Percentiles rank a stretch among this genome's conserved stretches.
phyloP scores from a whole-genome alignment of 2,797 vertebrate genomes.

The Acomys russatus region DNA sequence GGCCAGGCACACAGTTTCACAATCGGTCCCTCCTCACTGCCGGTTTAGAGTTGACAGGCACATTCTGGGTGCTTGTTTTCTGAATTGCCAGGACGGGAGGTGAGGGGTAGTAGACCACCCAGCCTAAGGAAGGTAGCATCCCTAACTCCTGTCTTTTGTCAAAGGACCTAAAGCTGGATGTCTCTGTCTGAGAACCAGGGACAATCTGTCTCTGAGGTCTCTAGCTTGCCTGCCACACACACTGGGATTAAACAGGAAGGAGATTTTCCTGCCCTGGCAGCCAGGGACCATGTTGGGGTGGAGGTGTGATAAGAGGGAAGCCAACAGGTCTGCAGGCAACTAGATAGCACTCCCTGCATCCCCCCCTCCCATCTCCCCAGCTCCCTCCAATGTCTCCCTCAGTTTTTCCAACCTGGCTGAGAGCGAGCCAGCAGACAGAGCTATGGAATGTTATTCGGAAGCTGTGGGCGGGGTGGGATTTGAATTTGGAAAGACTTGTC shows the following conservation, averaged over 20 bases:
- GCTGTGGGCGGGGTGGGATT: slow-evolving; percentile 46
- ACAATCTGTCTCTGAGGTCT: background rate
- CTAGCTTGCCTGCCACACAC: background rate
- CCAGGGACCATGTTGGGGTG: background rate
- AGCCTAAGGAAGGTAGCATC: background rate
- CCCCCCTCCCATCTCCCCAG: background rate
- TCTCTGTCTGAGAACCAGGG: background rate
- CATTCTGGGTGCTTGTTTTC: background rate
- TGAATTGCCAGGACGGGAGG: background rate
- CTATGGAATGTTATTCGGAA: slow-evolving; percentile 65
- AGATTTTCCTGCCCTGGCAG: background rate
- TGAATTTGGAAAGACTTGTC: slow-evolving; percentile 81
- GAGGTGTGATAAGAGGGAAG: background rate
- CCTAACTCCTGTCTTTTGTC: background rate
- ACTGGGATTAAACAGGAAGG: background rate
- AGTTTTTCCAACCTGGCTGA: slow-evolving; percentile 77
- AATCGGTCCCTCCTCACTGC: background rate
- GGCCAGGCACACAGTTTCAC: background rate
- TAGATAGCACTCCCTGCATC: background rate
- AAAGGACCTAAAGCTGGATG: background rate
- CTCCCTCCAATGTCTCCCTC: slow-evolving; percentile 6
- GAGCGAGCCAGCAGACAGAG: background rate
- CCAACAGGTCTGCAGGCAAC: background rate
- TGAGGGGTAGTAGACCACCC: background rate
- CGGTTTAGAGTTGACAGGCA: background rate